These are phyloP conservation scores for Meiosimyza platycephala DNA, from an alignment of 2,888 invertebrate species.

Conservation along the genomic window DNA sequence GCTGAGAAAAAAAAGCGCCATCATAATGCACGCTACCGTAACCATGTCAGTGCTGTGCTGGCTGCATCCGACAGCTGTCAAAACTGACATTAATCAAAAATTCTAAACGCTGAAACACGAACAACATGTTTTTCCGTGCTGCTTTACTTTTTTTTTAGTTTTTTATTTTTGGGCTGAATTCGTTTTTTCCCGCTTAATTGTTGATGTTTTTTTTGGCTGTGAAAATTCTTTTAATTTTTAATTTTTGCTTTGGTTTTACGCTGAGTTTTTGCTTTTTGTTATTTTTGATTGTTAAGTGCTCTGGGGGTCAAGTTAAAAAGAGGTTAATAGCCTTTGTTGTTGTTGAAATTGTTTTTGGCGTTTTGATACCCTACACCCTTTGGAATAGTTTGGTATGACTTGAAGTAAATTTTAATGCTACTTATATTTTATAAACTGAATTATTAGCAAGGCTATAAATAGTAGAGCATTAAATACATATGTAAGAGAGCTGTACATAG, in stretches of 20 bases:
- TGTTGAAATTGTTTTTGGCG: too few species aligned
- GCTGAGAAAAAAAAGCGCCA: background rate
- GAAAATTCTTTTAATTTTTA: too few species aligned
- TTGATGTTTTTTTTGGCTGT: too few species aligned
- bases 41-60: background rate
- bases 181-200: background rate
- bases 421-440: too few species aligned
- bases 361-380: too few species aligned
- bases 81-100: constrained; percentile 34
- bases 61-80: constrained; percentile 22
- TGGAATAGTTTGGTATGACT: too few species aligned
- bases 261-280: too few species aligned
- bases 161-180: background rate
- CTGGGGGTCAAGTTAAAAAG: background rate
- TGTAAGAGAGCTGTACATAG: too few species aligned
- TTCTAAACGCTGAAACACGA: constrained; percentile 3
- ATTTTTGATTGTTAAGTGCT: background rate
- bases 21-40: constrained; percentile 14
- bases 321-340: constrained; percentile 26
- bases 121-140: background rate
- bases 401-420: too few species aligned
- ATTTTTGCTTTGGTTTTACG: too few species aligned
- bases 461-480: too few species aligned
- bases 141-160: background rate
- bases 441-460: too few species aligned